These are phyloP conservation scores for Brachionus manjavacas DNA, from an alignment of 1,140 invertebrate genomes.

Conservation along the genomic window DNA sequence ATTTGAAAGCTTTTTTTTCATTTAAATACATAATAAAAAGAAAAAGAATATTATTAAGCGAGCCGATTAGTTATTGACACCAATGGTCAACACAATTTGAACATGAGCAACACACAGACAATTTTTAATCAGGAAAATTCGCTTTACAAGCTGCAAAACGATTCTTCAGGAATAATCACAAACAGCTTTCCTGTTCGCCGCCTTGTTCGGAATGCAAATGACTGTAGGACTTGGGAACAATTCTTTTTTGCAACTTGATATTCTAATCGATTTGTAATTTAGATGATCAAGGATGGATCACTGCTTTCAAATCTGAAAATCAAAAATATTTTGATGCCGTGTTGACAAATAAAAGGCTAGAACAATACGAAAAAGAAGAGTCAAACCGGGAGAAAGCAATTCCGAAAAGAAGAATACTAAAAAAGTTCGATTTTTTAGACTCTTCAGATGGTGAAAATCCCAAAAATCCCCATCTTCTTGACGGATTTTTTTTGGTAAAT, in stretches of 20 bases:
- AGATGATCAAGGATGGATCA: slow-evolving; percentile 40
- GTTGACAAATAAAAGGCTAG: slow-evolving; percentile 16
- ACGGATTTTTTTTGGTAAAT: slow-evolving; percentile 56
- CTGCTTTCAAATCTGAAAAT: slow-evolving; percentile 30
- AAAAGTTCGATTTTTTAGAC: slow-evolving; percentile 18
- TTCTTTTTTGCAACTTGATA: neutral
- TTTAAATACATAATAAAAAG: neutral
- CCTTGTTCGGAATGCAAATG: neutral
- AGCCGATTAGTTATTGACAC: neutral
- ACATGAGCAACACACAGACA: slow-evolving; percentile 17
- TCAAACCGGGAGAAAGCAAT: neutral
- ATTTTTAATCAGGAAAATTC: slow-evolving; percentile 5
- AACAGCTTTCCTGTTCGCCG: slow-evolving; percentile 26
- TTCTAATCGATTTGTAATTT: neutral
- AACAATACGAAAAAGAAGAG: slow-evolving; percentile 22
- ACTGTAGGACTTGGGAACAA: neutral
- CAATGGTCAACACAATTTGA: neutral
- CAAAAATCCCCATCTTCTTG: slow-evolving; percentile 47
- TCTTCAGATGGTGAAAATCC: slow-evolving; percentile 47
- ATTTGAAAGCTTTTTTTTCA: neutral
- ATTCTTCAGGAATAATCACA: neutral
- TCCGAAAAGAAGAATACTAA: neutral
- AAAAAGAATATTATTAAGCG: neutral
- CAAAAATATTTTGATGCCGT: slow-evolving; percentile 33
- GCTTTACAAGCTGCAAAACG: slow-evolving; percentile 17